Conservation (phyloP, 2,888 invertebrate species). For the Lasioglossum leucozonium region DNA sequence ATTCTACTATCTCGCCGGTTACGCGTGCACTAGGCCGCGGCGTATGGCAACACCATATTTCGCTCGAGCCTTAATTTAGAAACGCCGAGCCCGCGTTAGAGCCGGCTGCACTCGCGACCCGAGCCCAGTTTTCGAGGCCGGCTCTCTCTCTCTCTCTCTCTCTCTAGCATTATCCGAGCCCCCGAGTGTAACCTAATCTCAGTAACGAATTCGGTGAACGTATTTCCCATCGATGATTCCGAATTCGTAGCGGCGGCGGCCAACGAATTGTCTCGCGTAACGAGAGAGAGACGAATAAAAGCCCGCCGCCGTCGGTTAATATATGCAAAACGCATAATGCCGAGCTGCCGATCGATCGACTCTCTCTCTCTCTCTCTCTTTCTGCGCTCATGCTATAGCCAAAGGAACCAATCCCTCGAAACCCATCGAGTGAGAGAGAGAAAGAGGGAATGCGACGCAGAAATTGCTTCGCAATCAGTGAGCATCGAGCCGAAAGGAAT, state of each 20-base stretch:
- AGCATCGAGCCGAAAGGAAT: slow-evolving; percentile 35
- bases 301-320: slow-evolving; percentile 31
- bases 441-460: neutral
- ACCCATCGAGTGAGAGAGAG: neutral
- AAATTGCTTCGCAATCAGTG: slow-evolving; percentile 45
- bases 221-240: slow-evolving; percentile 55
- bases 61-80: slow-evolving; percentile 69
- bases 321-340: slow-evolving; percentile 53
- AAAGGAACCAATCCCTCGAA: slow-evolving; percentile 30
- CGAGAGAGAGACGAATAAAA: slow-evolving; percentile 44
- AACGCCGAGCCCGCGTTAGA: slow-evolving; percentile 59
- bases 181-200: slow-evolving; percentile 63
- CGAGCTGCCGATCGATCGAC: slow-evolving; percentile 3
- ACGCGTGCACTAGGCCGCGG: slow-evolving; percentile 47
- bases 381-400: neutral
- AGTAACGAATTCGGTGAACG: slow-evolving; percentile 66
- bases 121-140: slow-evolving; percentile 4
- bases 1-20: slow-evolving; percentile 69
- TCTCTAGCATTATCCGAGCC: slow-evolving; percentile 54
- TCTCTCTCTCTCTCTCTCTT: neutral
- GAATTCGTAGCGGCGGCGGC: slow-evolving; percentile 47
- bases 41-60: slow-evolving; percentile 69
- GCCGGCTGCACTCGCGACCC: slow-evolving; percentile 23
- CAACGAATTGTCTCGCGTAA: slow-evolving; percentile 47
- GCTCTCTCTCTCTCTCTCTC: neutral